A percentile compares a stretch with the other conserved stretches of the same genome.
phyloP scores from a whole-genome alignment of 1,140 invertebrate species.

The Caerostris extrusa region DNA sequence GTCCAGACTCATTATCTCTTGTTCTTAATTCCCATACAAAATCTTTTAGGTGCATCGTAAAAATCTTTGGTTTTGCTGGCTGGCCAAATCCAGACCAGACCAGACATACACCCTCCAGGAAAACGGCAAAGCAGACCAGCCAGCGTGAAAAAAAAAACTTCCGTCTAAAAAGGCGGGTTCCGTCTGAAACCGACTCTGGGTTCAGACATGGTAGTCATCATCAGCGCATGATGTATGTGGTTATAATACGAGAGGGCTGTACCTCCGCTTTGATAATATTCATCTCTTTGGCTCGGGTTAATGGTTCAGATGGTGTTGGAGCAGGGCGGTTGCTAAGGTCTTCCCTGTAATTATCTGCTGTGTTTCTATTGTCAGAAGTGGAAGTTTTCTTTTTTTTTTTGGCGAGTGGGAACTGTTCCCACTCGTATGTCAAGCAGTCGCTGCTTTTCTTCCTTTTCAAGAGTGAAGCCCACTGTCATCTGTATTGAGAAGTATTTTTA shows the following conservation, averaged over 20 bases:
- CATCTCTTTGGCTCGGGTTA: neutral
- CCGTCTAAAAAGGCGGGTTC: neutral
- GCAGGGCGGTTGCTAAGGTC: neutral
- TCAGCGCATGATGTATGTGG: conserved; percentile 23
- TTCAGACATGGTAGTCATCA: conserved; percentile 1
- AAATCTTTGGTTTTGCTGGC: neutral
- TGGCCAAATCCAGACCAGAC: neutral
- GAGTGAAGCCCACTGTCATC: neutral
- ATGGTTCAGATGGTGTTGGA: conserved; percentile 1
- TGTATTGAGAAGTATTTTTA: no score
- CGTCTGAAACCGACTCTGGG: neutral
- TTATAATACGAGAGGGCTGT: conserved; percentile 13
- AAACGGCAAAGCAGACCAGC: neutral
- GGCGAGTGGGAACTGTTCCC: neutral
- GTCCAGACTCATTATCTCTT: neutral
- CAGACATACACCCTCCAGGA: neutral
- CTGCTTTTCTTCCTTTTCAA: neutral
- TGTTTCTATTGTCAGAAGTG: neutral
- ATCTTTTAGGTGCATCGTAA: neutral
- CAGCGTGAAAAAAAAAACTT: neutral
- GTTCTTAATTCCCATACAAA: neutral
- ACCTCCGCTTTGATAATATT: neutral
- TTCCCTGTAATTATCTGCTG: conserved; percentile 8
- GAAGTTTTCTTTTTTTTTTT: neutral
- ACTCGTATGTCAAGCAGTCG: no score